A percentile compares a stretch with the other conserved stretches of the same genome.
Evolutionary conservation across 2,113 vertebrate genomes (phyloP).

Genomic region (Miniopterus natalensis): DNA sequence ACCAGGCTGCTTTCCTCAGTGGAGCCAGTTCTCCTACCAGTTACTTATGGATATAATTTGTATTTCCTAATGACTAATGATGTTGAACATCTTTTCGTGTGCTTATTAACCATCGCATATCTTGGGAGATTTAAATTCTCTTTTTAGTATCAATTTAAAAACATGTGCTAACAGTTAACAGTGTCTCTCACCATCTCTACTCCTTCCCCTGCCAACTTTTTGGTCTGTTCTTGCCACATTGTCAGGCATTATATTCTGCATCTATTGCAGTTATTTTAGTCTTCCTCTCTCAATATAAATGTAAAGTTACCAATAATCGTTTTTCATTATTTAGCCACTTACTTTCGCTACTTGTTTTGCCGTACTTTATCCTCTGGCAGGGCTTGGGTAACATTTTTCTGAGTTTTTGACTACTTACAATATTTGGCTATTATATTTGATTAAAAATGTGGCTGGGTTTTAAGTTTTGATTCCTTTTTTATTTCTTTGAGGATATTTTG

Average conservation of each 20-base stretch:
- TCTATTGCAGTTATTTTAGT: not conserved
- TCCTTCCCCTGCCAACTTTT: not conserved
- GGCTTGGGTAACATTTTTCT: not conserved
- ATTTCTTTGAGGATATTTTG: not conserved
- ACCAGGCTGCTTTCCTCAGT: not conserved
- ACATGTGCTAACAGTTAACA: not conserved
- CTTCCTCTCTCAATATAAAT: not conserved
- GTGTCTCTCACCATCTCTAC: rapidly evolving
- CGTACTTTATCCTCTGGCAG: not conserved
- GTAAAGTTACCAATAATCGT: not conserved
- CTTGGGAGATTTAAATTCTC: not conserved
- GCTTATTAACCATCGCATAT: not conserved
- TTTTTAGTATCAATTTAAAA: not conserved
- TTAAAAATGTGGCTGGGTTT: not conserved
- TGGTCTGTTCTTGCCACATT: not conserved
- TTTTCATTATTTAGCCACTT: not conserved
- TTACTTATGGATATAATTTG: not conserved
- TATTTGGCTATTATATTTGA: not conserved
- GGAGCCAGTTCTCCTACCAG: too few relatives aligned
- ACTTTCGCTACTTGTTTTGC: not conserved
- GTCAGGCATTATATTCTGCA: not conserved
- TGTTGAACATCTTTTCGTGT: not conserved
- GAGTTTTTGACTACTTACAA: not conserved
- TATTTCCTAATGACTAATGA: not conserved
- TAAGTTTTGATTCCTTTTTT: not conserved